A percentile compares a stretch with the other conserved stretches of the same genome.
phyloP scores from a whole-genome alignment of 2,888 invertebrate genomes.

The Gastrophysa polygoni region DNA sequence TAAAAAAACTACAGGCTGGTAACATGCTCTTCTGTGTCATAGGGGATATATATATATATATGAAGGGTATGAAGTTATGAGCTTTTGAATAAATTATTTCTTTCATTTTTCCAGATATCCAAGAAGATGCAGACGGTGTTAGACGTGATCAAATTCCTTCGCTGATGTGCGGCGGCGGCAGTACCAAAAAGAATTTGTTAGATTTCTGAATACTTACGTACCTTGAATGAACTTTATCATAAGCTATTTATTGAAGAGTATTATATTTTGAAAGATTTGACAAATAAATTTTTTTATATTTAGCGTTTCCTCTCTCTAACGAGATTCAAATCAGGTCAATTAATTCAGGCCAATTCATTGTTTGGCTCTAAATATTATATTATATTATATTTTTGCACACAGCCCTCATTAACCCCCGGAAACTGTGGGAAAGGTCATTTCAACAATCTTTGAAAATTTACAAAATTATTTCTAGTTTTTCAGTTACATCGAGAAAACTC shows the following conservation, averaged over 20 bases:
- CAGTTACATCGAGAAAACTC: no score
- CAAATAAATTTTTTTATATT: constrained; percentile 27
- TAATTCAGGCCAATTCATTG: no score
- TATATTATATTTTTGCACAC: no score
- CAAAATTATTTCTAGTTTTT: no score
- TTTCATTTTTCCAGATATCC: constrained; percentile 36
- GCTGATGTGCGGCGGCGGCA: constrained; percentile 66
- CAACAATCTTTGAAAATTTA: no score
- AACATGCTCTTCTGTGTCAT: no score
- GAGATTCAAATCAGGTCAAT: no score
- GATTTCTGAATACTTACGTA: constrained; percentile 64
- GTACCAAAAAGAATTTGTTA: constrained; percentile 64
- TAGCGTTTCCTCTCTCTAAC: background rate
- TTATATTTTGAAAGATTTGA: constrained; percentile 43
- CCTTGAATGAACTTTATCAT: constrained; percentile 34
- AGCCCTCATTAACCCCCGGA: no score
- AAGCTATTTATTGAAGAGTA: constrained; percentile 46
- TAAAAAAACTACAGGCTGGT: no score
- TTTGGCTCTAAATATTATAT: no score
- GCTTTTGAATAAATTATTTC: background rate
- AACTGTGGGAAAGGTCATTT: no score
- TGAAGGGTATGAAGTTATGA: background rate
- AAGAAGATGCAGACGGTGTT: constrained; percentile 41
- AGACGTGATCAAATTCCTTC: constrained; percentile 63
- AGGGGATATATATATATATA: no score